A percentile compares a stretch with the other conserved stretches of the same genome.
phyloP scores from a whole-genome alignment of 2,888 invertebrate species.

The Lamproptera curius region DNA sequence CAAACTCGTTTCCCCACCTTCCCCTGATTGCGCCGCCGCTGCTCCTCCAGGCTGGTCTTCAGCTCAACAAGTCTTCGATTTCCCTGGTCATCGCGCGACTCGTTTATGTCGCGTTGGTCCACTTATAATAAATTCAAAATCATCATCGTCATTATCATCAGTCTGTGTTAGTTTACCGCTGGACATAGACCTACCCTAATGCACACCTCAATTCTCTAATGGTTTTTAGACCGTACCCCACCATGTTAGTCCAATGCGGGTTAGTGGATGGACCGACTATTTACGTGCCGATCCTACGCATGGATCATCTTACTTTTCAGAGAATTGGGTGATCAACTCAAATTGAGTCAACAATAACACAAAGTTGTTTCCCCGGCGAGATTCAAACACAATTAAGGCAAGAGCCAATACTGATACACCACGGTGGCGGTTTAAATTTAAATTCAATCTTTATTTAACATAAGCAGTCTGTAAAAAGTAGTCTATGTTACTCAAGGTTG shows the following conservation, averaged over 20 bases:
- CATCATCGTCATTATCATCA: no score
- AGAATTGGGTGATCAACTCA: no score
- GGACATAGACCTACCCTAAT: no score
- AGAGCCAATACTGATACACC: not conserved
- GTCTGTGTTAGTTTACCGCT: no score
- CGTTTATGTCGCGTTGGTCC: conserved; percentile 63
- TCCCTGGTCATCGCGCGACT: conserved; percentile 51
- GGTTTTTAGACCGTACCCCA: not conserved
- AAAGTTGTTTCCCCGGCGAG: no score
- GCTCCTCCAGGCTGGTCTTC: conserved; percentile 31
- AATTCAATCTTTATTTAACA: not conserved
- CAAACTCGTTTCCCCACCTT: conserved; percentile 39
- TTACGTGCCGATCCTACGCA: no score
- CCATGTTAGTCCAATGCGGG: no score
- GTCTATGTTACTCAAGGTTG: not conserved
- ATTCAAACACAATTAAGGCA: not conserved
- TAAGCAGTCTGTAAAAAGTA: not conserved
- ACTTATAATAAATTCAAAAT: conserved; percentile 40
- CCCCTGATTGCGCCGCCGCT: conserved; percentile 33
- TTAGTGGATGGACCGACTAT: no score
- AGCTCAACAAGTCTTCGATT: conserved; percentile 41
- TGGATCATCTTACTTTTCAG: no score
- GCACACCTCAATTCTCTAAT: not conserved
- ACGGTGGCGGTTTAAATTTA: not conserved
- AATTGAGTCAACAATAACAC: no score